Evolutionary conservation across 2,113 vertebrate genomes (phyloP).

Genomic region (Piaya cayana): DNA sequence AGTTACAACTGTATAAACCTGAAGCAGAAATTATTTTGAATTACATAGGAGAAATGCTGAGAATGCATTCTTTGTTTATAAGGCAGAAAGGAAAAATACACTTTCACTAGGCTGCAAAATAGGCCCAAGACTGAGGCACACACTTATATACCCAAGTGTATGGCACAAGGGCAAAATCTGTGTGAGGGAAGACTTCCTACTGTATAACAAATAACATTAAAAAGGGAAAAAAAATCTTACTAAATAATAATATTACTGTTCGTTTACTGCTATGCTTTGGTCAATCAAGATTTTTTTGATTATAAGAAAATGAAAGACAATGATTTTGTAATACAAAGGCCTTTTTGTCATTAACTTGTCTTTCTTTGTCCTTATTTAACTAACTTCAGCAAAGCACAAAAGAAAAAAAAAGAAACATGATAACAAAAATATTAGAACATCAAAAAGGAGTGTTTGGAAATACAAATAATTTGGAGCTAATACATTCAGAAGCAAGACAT

Average conservation of each 20-base stretch:
- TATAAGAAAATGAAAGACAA: background rate
- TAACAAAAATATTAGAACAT: background rate
- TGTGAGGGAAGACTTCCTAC: background rate
- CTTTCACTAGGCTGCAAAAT: background rate
- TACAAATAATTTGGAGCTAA: background rate
- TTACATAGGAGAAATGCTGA: background rate
- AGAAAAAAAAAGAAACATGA: background rate
- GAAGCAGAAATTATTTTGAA: background rate
- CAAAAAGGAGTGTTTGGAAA: background rate
- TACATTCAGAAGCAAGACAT: background rate
- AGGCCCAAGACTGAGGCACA: background rate
- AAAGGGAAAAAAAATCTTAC: background rate
- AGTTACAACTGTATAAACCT: background rate
- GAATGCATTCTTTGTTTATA: background rate
- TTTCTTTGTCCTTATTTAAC: background rate
- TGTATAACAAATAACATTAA: background rate
- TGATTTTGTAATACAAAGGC: accelerated
- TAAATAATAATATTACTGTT: background rate
- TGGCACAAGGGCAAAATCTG: background rate
- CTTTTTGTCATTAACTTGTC: background rate
- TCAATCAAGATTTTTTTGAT: background rate
- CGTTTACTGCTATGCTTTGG: background rate
- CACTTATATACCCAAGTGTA: background rate
- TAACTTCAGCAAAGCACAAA: background rate
- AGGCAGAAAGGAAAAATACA: background rate